Evolutionary conservation across 2,888 invertebrate genomes (phyloP).

Genomic region (Gnatocerus cornutus): DNA sequence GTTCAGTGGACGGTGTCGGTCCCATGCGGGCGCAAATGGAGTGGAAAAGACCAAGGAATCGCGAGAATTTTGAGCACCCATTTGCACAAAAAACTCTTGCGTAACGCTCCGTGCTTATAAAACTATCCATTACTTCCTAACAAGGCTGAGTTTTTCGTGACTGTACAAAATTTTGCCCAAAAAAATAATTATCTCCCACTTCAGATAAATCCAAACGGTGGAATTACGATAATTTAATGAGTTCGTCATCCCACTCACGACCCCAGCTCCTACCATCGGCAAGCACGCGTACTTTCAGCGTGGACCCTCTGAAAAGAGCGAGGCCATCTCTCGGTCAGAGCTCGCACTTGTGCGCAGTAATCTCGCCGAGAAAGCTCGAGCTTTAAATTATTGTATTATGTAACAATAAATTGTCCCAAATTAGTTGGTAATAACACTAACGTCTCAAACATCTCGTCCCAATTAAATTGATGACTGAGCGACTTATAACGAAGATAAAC

Average conservation of each 20-base stretch:
- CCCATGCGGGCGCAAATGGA: slow-evolving; percentile 5
- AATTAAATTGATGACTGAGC: slow-evolving; percentile 15
- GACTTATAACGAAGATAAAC: slow-evolving; percentile 19
- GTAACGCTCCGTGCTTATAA: slow-evolving; percentile 9
- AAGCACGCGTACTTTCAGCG: slow-evolving; percentile 28
- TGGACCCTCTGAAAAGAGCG: slow-evolving; percentile 15
- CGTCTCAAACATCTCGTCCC: neutral
- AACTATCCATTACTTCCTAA: slow-evolving; percentile 34
- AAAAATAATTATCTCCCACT: neutral
- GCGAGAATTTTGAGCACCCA: neutral
- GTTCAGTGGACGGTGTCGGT: slow-evolving; percentile 33
- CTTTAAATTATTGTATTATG: slow-evolving; percentile 10
- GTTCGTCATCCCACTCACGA: neutral
- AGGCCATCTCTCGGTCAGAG: slow-evolving; percentile 44
- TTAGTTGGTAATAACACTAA: slow-evolving; percentile 13
- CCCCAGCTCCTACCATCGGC: slow-evolving; percentile 44
- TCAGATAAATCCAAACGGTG: neutral
- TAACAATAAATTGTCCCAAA: slow-evolving; percentile 15
- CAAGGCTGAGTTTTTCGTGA: slow-evolving; percentile 26
- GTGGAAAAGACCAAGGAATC: neutral
- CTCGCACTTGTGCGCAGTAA: slow-evolving; percentile 18
- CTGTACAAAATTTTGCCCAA: slow-evolving; percentile 3
- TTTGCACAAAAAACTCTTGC: neutral
- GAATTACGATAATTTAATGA: neutral
- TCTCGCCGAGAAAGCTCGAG: slow-evolving; percentile 21